These are phyloP conservation scores for Seriola aureovittata DNA, from an alignment of 2,113 vertebrate genomes.

Conservation along the genomic window DNA sequence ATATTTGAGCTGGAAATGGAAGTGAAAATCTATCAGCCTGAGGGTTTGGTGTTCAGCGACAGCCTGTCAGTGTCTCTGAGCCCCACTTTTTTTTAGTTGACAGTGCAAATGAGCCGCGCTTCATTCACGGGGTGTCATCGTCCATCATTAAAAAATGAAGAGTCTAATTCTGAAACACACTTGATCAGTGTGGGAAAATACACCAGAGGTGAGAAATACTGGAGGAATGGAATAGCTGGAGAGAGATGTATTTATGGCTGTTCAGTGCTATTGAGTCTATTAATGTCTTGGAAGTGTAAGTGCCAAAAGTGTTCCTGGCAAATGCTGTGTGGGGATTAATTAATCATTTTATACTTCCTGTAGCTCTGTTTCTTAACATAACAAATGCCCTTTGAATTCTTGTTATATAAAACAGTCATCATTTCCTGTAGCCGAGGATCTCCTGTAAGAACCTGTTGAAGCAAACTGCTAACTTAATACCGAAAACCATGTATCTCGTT, in stretches of 20 bases:
- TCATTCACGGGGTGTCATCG: conserved; percentile 54
- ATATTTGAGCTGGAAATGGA: conserved; percentile 30
- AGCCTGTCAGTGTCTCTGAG: conserved; percentile 58
- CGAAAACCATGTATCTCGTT: background rate
- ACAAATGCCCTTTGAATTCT: conserved; percentile 7
- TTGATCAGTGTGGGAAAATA: conserved; percentile 19
- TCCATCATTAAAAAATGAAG: conserved; percentile 54
- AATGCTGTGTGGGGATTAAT: conserved; percentile 12
- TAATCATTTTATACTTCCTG: conserved; percentile 12
- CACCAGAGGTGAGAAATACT: conserved; percentile 38
- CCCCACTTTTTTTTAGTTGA: conserved; percentile 52
- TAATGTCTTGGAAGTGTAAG: conserved; percentile 11
- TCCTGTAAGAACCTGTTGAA: background rate
- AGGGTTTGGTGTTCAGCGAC: conserved; percentile 59
- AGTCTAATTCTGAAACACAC: conserved; percentile 51
- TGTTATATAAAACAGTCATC: background rate
- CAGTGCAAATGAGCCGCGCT: conserved; percentile 51
- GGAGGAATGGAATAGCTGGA: background rate
- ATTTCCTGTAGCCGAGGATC: background rate
- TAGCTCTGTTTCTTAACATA: conserved; percentile 5
- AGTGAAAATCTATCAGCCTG: conserved; percentile 62
- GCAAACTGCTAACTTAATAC: background rate
- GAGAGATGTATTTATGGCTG: background rate
- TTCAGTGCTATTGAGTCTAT: conserved; percentile 27
- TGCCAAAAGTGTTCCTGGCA: conserved; percentile 35